These are phyloP conservation scores for Drosophila greeni DNA, from an alignment of 2,888 invertebrate species.

Conservation along the genomic window DNA sequence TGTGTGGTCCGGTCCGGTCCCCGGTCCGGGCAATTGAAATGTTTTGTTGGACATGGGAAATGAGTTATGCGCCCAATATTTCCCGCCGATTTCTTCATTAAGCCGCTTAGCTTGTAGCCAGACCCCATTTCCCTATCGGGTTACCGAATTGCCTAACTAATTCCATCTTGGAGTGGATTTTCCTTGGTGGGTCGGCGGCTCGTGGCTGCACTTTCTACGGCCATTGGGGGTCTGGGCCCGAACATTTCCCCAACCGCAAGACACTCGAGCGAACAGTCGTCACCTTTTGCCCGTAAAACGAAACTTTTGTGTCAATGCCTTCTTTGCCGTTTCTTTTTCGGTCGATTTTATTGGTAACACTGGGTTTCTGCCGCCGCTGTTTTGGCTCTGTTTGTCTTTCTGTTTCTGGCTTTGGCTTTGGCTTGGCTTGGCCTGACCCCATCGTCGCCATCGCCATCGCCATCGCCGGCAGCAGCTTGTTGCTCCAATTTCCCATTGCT, in stretches of 20 bases:
- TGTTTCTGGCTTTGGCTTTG: slow-evolving; percentile 24
- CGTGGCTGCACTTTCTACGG: slow-evolving; percentile 29
- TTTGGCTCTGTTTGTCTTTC: slow-evolving; percentile 11
- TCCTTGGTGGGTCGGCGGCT: slow-evolving; percentile 6
- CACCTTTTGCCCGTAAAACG: slow-evolving; percentile 65
- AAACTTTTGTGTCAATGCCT: slow-evolving; percentile 72
- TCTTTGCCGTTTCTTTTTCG: slow-evolving; percentile 40
- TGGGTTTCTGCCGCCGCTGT: slow-evolving; percentile 19
- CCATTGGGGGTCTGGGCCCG: slow-evolving; percentile 3
- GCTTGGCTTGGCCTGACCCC: slow-evolving; percentile 28
- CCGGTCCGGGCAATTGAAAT: slow-evolving; percentile 22
- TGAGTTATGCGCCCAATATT: slow-evolving; percentile 18
- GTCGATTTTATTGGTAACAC: slow-evolving; percentile 43
- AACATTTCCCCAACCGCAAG: slow-evolving; percentile 36
- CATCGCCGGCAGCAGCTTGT: slow-evolving; percentile 23
- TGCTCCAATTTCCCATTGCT: slow-evolving; percentile 53
- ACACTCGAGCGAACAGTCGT: slow-evolving; percentile 46
- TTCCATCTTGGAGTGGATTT: slow-evolving; percentile 19
- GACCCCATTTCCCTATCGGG: slow-evolving; percentile 28
- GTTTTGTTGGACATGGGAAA: slow-evolving; percentile 13
- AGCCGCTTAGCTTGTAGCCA: slow-evolving; percentile 16
- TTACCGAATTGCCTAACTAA: slow-evolving; percentile 32
- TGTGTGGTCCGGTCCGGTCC: slow-evolving; percentile 28
- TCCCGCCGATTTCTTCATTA: slow-evolving; percentile 26
- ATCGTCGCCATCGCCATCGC: slow-evolving; percentile 1